Percentiles rank a stretch among this genome's conserved stretches.
These are phyloP conservation scores for Melipona quadrifasciata DNA, from an alignment of 1,140 invertebrate species.

Conservation along the genomic window DNA sequence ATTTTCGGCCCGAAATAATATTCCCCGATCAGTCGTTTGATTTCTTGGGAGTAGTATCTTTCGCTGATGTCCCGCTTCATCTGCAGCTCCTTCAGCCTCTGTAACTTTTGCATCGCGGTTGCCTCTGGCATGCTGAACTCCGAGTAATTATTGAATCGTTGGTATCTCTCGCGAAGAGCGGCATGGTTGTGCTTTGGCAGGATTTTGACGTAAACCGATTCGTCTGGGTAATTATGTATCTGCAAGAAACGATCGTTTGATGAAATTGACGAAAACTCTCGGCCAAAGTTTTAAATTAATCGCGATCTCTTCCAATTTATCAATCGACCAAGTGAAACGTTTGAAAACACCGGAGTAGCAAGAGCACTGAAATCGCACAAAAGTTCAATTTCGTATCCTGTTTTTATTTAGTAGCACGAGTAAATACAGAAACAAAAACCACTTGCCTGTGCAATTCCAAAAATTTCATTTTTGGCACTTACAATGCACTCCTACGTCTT, in stretches of 20 bases:
- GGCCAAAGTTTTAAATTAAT: background rate
- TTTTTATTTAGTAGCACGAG: background rate
- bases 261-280: background rate
- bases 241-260: background rate
- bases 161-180: background rate
- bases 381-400: background rate
- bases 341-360: background rate
- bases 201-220: constrained; percentile 1
- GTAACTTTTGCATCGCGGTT: constrained; percentile 51
- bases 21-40: constrained; percentile 57
- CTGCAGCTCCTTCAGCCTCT: constrained; percentile 58
- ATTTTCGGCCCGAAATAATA: constrained; percentile 32
- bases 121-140: constrained; percentile 23
- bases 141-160: background rate
- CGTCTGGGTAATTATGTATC: background rate
- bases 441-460: background rate
- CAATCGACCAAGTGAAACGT: background rate
- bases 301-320: background rate
- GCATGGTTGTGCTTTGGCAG: background rate
- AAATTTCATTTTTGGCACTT: constrained; percentile 31
- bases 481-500: background rate
- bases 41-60: constrained; percentile 62
- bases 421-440: background rate
- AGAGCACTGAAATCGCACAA: background rate
- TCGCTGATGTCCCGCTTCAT: constrained; percentile 56